These are phyloP conservation scores for Sigmodon hispidus DNA, from an alignment of 2,113 vertebrate species.

Conservation along the genomic window DNA sequence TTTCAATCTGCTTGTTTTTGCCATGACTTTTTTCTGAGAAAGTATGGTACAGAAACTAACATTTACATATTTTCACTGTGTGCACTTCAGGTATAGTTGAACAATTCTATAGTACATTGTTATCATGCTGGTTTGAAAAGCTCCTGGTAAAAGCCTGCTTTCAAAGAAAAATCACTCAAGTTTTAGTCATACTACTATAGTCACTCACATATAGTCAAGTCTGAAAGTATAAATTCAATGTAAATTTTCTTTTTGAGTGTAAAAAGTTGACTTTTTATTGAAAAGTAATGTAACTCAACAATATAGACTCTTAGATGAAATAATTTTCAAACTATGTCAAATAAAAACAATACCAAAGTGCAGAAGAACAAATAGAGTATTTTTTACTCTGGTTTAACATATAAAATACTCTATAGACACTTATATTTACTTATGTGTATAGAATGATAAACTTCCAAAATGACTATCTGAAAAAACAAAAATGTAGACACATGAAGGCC, in stretches of 20 bases:
- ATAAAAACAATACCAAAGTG: not conserved
- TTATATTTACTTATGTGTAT: not conserved
- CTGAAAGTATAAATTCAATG: constrained; percentile 9
- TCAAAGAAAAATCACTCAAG: not conserved
- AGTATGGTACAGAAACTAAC: not conserved
- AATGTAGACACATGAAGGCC: not conserved
- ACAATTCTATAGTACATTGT: not conserved
- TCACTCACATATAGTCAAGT: not conserved
- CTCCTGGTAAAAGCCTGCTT: not conserved
- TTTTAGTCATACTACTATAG: constrained; percentile 37
- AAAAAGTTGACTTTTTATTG: constrained; percentile 27
- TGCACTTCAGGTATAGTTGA: not conserved
- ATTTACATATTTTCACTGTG: not conserved
- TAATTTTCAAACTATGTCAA: constrained; percentile 42
- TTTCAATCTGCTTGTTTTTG: constrained; percentile 4
- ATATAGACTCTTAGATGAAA: constrained; percentile 16
- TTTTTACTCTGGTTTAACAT: not conserved
- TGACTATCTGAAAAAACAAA: not conserved
- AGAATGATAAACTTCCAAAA: not conserved
- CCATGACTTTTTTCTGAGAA: not conserved
- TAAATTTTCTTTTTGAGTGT: constrained; percentile 16
- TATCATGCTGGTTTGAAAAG: constrained; percentile 31
- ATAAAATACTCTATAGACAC: not conserved
- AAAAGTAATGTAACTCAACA: constrained; percentile 14
- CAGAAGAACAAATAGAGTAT: constrained; percentile 26